Conservation (phyloP, 2,113 vertebrate genomes). For the Bagarius yarrelli region DNA sequence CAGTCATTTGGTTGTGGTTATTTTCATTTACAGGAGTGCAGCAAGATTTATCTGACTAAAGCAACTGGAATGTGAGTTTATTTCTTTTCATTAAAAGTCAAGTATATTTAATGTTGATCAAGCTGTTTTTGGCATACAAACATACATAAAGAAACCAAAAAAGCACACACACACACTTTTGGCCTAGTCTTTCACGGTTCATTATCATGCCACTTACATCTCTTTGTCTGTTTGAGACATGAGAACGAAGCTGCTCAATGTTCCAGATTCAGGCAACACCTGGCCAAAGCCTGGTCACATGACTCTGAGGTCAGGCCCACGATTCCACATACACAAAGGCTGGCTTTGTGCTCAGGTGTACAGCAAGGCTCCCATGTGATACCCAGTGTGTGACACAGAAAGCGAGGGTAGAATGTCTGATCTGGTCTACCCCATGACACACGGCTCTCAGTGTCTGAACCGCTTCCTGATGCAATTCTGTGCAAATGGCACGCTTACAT, state of each 20-base stretch:
- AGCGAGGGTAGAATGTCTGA: constrained; percentile 44
- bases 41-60: constrained; percentile 42
- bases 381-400: constrained; percentile 41
- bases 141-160: not conserved
- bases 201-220: constrained; percentile 34
- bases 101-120: not conserved
- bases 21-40: constrained; percentile 40
- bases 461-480: constrained; percentile 42
- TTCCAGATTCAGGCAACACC: constrained; percentile 52
- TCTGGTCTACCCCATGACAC: constrained; percentile 27
- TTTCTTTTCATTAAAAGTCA: constrained; percentile 39
- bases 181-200: not conserved
- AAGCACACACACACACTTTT: constrained; percentile 8
- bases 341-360: constrained; percentile 52
- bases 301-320: constrained; percentile 45
- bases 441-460: constrained; percentile 19
- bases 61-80: constrained; percentile 28
- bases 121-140: not conserved
- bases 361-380: constrained; percentile 39
- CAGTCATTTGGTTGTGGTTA: constrained; percentile 44
- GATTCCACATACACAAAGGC: constrained; percentile 40
- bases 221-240: constrained; percentile 36
- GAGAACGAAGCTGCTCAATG: constrained; percentile 28
- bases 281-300: constrained; percentile 45
- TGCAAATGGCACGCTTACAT: constrained; percentile 38